phyloP scores from a whole-genome alignment of 1,140 invertebrate genomes.

The Homalodisca vitripennis region DNA sequence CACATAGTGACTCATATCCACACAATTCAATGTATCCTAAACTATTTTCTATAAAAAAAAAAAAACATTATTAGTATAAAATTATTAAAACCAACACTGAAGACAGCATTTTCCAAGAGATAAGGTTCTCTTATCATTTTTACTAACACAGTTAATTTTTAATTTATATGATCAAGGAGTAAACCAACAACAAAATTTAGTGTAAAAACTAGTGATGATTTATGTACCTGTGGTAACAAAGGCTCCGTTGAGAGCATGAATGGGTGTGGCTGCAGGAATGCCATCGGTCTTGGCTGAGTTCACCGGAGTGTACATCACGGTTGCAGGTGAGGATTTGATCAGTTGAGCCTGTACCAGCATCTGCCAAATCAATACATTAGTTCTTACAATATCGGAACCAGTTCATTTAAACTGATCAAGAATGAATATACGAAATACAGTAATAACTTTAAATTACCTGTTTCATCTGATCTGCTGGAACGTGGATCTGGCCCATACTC shows the following conservation, averaged over 20 bases:
- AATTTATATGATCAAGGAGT: too few relatives aligned
- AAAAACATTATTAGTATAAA: too few relatives aligned
- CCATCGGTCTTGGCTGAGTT: slow-evolving; percentile 36
- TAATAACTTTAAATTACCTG: slow-evolving; percentile 34
- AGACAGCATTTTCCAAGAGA: too few relatives aligned
- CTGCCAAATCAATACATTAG: slow-evolving; percentile 32
- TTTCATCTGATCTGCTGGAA: slow-evolving; percentile 40
- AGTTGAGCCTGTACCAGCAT: slow-evolving; percentile 40
- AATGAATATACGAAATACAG: not conserved
- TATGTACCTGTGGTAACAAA: slow-evolving; percentile 66
- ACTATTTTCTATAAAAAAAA: too few relatives aligned
- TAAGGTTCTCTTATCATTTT: too few relatives aligned
- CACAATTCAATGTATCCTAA: too few relatives aligned
- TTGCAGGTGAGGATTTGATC: slow-evolving; percentile 41
- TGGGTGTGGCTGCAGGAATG: slow-evolving; percentile 44
- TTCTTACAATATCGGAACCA: not conserved
- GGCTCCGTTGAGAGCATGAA: slow-evolving; percentile 58
- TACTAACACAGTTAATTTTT: too few relatives aligned
- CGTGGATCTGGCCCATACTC: slow-evolving; percentile 38
- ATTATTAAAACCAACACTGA: too few relatives aligned
- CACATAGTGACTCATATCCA: too few relatives aligned
- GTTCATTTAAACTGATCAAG: not conserved
- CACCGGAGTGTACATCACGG: slow-evolving; percentile 58
- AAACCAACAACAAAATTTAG: too few relatives aligned
- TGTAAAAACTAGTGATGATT: too few relatives aligned